These are phyloP conservation scores for Noctua janthina DNA, from an alignment of 2,888 invertebrate genomes.

Conservation along the genomic window DNA sequence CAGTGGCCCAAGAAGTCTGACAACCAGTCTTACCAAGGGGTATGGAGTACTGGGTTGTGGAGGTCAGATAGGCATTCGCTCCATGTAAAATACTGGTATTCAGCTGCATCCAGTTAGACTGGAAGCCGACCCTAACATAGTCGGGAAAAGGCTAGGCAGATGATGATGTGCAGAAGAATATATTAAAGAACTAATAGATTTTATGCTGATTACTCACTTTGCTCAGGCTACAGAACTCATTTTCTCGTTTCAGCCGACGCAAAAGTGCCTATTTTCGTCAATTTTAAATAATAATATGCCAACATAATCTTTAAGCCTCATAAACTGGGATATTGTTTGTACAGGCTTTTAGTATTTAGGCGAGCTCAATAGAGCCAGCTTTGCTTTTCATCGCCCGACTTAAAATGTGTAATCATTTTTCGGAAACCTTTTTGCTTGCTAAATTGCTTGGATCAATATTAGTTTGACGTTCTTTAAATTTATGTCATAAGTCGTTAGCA, in stretches of 20 bases:
- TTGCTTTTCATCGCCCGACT: conserved; percentile 42
- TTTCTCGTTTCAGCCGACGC: conserved; percentile 16
- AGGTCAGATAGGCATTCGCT: too few species aligned
- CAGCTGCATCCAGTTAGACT: too few species aligned
- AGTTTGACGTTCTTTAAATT: conserved; percentile 26
- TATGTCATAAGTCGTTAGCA: conserved; percentile 23
- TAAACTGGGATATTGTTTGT: conserved; percentile 58
- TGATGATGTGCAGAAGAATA: not conserved
- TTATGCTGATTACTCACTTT: conserved; percentile 21
- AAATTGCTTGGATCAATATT: conserved; percentile 46
- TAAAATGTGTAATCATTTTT: conserved; percentile 43
- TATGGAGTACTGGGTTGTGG: too few species aligned
- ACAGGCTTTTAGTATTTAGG: conserved; percentile 50
- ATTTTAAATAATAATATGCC: conserved; percentile 43
- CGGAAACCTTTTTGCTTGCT: conserved; percentile 40
- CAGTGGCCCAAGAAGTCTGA: too few species aligned
- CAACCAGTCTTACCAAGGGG: too few species aligned
- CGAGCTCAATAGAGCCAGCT: conserved; percentile 41
- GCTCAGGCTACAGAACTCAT: conserved; percentile 21
- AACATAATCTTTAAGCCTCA: conserved; percentile 49
- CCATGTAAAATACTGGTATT: too few species aligned
- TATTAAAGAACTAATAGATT: conserved; percentile 6
- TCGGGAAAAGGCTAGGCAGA: too few species aligned
- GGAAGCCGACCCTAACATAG: too few species aligned
- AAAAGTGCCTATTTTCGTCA: conserved; percentile 41